phyloP scores from a whole-genome alignment of 2,797 vertebrate species.

The Typhlichthys subterraneus region DNA sequence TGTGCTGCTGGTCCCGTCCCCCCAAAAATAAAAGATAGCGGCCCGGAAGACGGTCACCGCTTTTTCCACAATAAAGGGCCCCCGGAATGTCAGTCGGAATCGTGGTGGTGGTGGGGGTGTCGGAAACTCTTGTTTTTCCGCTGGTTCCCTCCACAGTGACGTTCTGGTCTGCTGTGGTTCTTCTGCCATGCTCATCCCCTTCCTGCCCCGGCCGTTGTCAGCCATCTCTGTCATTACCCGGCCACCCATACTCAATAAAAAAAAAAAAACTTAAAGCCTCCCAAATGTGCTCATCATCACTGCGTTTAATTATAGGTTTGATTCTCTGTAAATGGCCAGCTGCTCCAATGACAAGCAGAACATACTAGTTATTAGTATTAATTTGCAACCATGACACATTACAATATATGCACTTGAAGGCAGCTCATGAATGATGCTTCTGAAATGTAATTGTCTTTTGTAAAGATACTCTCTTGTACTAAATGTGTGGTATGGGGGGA shows the following conservation, averaged over 20 bases:
- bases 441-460: too few species aligned
- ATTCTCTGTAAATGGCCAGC: slow-evolving; percentile 57
- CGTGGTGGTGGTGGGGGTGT: slow-evolving; percentile 33
- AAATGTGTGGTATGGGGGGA: too few species aligned
- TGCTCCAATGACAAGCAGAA: slow-evolving; percentile 55
- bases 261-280: slow-evolving; percentile 49
- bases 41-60: slow-evolving; percentile 45
- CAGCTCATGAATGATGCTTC: not conserved
- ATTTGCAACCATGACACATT: slow-evolving; percentile 39
- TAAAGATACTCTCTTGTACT: too few species aligned
- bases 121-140: slow-evolving; percentile 49
- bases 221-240: slow-evolving; percentile 76
- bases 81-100: slow-evolving; percentile 29
- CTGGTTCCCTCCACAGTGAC: slow-evolving; percentile 51
- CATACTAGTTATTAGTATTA: slow-evolving; percentile 74
- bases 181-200: slow-evolving; percentile 56
- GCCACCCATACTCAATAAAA: slow-evolving; percentile 48
- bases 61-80: slow-evolving; percentile 62
- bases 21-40: slow-evolving; percentile 3
- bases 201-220: slow-evolving; percentile 45
- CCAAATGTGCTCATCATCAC: slow-evolving; percentile 61
- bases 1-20: slow-evolving; percentile 43
- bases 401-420: not conserved
- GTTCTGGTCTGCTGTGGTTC: slow-evolving; percentile 59
- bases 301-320: slow-evolving; percentile 75